These are phyloP conservation scores for Sander lucioperca DNA, from an alignment of 2,113 vertebrate genomes.

Conservation along the genomic window DNA sequence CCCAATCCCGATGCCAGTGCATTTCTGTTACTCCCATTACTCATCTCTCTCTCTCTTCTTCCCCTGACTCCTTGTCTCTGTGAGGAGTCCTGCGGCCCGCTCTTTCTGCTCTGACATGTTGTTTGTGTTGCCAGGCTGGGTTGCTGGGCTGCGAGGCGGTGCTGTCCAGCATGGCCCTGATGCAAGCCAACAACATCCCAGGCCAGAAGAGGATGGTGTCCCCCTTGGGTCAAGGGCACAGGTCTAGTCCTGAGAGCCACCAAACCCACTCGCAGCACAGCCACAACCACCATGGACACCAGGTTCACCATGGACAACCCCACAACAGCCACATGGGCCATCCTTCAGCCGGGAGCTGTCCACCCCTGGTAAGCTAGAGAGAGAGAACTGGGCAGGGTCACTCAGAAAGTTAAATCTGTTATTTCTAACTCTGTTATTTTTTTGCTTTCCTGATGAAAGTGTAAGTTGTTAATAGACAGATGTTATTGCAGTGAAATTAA, in stretches of 20 bases:
- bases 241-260: constrained; percentile 76
- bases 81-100: constrained; percentile 12
- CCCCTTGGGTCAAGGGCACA: constrained; percentile 80
- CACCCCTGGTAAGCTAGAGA: constrained; percentile 81
- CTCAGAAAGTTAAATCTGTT: not conserved
- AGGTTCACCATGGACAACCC: constrained; percentile 75
- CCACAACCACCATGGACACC: constrained; percentile 78
- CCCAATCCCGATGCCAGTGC: constrained; percentile 28
- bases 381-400: not conserved
- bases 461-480: not conserved
- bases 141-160: constrained; percentile 87
- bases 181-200: constrained; percentile 86
- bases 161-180: constrained; percentile 87
- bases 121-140: constrained; percentile 81
- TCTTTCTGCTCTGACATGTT: constrained; percentile 43
- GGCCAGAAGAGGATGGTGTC: constrained; percentile 86
- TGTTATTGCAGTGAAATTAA: not conserved
- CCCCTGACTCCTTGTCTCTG: constrained; percentile 29
- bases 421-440: not conserved
- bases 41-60: constrained; percentile 12
- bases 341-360: constrained; percentile 79
- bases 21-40: constrained; percentile 47
- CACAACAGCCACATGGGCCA: constrained; percentile 84
- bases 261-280: constrained; percentile 73
- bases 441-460: not conserved